Percentiles rank a stretch among this genome's conserved stretches.
Conservation (phyloP, 2,888 invertebrate species). For the Entomobrya multifasciata region DNA sequence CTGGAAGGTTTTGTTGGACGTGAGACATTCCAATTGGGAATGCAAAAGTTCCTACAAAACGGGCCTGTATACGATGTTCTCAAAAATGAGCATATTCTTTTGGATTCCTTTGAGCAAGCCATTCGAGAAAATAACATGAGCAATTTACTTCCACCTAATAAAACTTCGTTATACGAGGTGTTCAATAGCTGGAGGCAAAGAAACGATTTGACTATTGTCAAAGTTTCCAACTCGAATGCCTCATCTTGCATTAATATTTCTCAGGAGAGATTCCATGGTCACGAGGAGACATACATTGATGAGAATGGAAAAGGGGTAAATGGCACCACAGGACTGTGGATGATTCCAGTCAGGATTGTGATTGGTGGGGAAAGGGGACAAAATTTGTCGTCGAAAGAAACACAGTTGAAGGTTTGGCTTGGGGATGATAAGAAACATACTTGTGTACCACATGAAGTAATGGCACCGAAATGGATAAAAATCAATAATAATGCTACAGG, state of each 20-base stretch:
- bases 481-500: slow-evolving; percentile 7
- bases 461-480: not conserved
- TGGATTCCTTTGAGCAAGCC: not conserved
- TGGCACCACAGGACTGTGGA: slow-evolving; percentile 3
- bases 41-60: not conserved
- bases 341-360: not conserved
- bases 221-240: not conserved
- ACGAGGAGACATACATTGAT: not conserved
- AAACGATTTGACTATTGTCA: not conserved
- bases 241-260: not conserved
- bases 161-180: not conserved
- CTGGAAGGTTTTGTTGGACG: not conserved
- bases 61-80: not conserved
- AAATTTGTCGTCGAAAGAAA: not conserved
- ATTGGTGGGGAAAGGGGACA: not conserved
- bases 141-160: not conserved
- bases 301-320: not conserved
- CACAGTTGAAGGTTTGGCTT: not conserved
- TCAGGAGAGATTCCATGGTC: not conserved
- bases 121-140: not conserved
- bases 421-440: not conserved
- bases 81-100: not conserved
- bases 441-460: not conserved
- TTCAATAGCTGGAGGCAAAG: not conserved
- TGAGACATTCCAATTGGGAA: not conserved